These are phyloP conservation scores for Hirtodrosophila cameraria DNA, from an alignment of 2,888 invertebrate genomes.

Conservation along the genomic window DNA sequence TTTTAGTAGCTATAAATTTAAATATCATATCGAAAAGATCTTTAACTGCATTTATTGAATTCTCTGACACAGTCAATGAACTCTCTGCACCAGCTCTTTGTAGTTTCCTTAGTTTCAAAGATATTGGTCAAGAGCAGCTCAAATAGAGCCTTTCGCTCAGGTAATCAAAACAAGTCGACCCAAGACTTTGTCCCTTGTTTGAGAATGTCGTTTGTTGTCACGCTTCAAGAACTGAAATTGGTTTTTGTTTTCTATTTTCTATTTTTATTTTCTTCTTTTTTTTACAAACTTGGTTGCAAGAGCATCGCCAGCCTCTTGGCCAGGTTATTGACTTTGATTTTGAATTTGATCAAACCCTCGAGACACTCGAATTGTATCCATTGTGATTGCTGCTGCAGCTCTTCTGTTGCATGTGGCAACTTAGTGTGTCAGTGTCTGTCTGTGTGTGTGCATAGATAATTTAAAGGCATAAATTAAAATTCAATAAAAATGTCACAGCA, in stretches of 20 bases:
- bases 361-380: conserved; percentile 18
- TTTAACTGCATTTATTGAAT: conserved; percentile 40
- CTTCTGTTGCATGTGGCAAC: conserved; percentile 18
- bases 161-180: conserved; percentile 52
- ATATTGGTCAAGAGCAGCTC: conserved; percentile 31
- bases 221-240: conserved; percentile 72
- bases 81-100: no score
- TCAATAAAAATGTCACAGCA: conserved; percentile 78
- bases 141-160: conserved; percentile 30
- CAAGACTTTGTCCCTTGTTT: conserved; percentile 26
- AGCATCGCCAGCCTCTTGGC: conserved; percentile 24
- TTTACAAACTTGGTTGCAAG: conserved; percentile 13
- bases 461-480: conserved; percentile 73
- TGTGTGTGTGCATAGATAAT: conserved; percentile 23
- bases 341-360: conserved; percentile 28
- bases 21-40: conserved; percentile 46
- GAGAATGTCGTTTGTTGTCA: conserved; percentile 70
- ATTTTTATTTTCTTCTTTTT: conserved; percentile 21
- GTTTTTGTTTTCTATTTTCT: conserved; percentile 42
- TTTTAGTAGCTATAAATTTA: conserved; percentile 63
- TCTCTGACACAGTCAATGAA: conserved; percentile 15
- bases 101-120: conserved; percentile 2
- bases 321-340: conserved; percentile 71
- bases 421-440: conserved; percentile 19
- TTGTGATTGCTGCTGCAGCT: conserved; percentile 10